Conservation (phyloP, 2,113 vertebrate species). For the Falco punctatus region DNA sequence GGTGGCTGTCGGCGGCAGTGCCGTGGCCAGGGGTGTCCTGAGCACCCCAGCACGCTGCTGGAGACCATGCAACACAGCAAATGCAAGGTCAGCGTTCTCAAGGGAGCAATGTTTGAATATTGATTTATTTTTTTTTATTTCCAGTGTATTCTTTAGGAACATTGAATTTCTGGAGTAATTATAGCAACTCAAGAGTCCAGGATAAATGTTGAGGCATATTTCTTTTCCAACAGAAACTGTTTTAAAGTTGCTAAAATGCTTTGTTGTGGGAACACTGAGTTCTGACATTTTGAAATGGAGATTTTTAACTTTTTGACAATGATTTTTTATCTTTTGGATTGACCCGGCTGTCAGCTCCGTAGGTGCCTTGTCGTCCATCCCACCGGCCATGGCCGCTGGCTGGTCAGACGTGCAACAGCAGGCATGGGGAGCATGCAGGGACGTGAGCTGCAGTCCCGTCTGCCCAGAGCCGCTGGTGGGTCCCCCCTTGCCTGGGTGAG, state of each 20-base stretch:
- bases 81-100: neutral
- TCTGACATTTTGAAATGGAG: neutral
- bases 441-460: neutral
- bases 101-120: neutral
- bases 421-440: accelerated
- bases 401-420: accelerated
- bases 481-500: neutral
- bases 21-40: neutral
- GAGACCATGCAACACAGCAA: no score
- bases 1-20: neutral
- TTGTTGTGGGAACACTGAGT: neutral
- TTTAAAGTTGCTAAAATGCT: neutral
- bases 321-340: neutral
- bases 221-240: neutral
- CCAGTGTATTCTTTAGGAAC: neutral
- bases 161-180: neutral
- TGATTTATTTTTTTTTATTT: neutral
- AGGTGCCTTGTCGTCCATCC: neutral
- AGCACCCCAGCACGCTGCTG: neutral
- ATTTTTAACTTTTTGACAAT: neutral
- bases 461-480: neutral
- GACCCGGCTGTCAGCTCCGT: neutral
- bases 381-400: accelerated
- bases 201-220: neutral
- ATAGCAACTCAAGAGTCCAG: neutral